These are phyloP conservation scores for Eriocheir sinensis DNA, from an alignment of 1,140 invertebrate species.

Conservation along the genomic window DNA sequence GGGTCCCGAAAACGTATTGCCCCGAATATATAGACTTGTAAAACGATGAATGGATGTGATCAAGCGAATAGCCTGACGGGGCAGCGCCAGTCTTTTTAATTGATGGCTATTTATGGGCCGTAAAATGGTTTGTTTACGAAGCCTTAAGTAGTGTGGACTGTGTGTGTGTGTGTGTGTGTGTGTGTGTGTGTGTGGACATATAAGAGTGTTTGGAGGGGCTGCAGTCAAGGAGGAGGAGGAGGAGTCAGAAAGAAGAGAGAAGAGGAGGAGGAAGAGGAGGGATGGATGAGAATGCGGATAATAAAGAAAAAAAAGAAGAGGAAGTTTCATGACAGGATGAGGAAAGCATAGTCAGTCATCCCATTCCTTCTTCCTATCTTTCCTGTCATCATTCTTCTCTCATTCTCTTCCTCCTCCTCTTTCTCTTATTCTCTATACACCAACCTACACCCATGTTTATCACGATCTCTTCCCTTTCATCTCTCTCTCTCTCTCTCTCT, in stretches of 20 bases:
- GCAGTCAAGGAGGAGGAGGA: background rate
- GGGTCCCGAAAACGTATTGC: background rate
- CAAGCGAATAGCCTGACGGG: background rate
- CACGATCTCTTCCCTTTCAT: background rate
- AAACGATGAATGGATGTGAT: slow-evolving; percentile 17
- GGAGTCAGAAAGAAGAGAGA: background rate
- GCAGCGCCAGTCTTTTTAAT: slow-evolving; percentile 4
- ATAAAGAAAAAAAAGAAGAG: background rate
- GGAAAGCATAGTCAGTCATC: background rate
- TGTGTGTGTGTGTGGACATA: slow-evolving; percentile 30
- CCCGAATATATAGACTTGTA: slow-evolving; percentile 3
- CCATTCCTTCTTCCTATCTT: background rate
- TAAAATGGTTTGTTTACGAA: slow-evolving; percentile 26
- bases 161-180: slow-evolving; percentile 8
- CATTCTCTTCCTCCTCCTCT: background rate
- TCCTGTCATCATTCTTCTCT: background rate
- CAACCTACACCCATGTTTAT: background rate
- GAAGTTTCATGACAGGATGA: background rate
- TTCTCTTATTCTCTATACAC: background rate
- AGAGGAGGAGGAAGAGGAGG: background rate
- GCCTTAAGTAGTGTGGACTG: slow-evolving; percentile 14
- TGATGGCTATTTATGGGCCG: slow-evolving; percentile 4
- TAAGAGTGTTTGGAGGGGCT: background rate
- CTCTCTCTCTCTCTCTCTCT: background rate
- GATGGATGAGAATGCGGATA: background rate